phyloP scores from a whole-genome alignment of 2,113 vertebrate species.

The Tachuris rubrigastra region DNA sequence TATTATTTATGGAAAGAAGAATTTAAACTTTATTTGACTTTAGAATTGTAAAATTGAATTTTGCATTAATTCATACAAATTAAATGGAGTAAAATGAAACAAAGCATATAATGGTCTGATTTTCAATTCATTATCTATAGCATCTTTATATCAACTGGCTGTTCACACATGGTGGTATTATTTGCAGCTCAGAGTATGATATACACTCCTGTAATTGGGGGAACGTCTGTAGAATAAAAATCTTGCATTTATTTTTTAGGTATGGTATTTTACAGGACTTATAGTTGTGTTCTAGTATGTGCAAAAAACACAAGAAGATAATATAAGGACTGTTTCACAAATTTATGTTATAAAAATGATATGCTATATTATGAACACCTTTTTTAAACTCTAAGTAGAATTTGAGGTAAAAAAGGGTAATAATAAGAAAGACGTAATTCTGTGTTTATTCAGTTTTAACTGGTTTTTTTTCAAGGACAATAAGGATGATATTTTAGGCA shows the following conservation, averaged over 20 bases:
- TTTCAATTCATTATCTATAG: not conserved
- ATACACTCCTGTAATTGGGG: not conserved
- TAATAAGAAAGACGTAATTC: not conserved
- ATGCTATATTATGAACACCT: not conserved
- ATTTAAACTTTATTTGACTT: not conserved
- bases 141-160: not conserved
- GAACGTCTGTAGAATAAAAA: not conserved
- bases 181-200: not conserved
- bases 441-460: not conserved
- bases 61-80: not conserved
- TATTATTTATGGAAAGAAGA: not conserved
- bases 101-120: not conserved
- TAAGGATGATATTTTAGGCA: not conserved
- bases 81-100: not conserved
- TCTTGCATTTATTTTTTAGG: not conserved
- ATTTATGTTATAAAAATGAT: not conserved
- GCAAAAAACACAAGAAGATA: not conserved
- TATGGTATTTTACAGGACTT: not conserved
- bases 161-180: not conserved
- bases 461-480: not conserved
- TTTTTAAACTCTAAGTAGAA: not conserved
- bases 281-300: not conserved
- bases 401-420: not conserved
- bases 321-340: not conserved
- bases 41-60: not conserved